Conservation (phyloP, 2,113 vertebrate species). For the Chrysemys picta region DNA sequence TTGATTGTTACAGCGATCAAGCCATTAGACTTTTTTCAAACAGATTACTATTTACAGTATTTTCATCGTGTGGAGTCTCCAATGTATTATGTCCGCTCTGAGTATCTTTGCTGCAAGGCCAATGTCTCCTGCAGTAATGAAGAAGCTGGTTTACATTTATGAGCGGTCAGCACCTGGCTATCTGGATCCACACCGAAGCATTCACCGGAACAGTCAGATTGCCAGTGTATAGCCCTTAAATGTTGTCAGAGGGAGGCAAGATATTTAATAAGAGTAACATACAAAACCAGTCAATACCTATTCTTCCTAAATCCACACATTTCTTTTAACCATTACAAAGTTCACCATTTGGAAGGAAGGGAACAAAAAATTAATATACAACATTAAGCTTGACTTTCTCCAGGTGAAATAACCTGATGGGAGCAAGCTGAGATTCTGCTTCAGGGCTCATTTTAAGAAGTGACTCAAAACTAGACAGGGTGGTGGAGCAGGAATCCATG, state of each 20-base stretch:
- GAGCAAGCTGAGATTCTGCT: neutral
- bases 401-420: neutral
- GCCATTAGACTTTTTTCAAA: conserved; percentile 4
- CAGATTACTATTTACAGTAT: conserved; percentile 24
- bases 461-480: neutral
- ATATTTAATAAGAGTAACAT: neutral
- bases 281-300: neutral
- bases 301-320: neutral
- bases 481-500: neutral
- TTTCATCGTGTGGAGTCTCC: conserved; percentile 10
- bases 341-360: neutral
- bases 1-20: conserved; percentile 17
- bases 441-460: neutral
- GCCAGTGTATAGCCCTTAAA: neutral
- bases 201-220: conserved; percentile 20
- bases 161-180: neutral
- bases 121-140: conserved; percentile 8
- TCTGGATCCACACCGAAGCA: neutral
- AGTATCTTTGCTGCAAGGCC: neutral
- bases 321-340: neutral
- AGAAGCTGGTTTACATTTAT: conserved; percentile 33
- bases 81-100: conserved; percentile 4
- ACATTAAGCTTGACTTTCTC: neutral
- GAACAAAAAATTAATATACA: neutral
- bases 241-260: conserved; percentile 17